A percentile compares a stretch with the other conserved stretches of the same genome.
These are phyloP conservation scores for Pinna nobilis DNA, from an alignment of 1,140 invertebrate genomes.

Conservation along the genomic window DNA sequence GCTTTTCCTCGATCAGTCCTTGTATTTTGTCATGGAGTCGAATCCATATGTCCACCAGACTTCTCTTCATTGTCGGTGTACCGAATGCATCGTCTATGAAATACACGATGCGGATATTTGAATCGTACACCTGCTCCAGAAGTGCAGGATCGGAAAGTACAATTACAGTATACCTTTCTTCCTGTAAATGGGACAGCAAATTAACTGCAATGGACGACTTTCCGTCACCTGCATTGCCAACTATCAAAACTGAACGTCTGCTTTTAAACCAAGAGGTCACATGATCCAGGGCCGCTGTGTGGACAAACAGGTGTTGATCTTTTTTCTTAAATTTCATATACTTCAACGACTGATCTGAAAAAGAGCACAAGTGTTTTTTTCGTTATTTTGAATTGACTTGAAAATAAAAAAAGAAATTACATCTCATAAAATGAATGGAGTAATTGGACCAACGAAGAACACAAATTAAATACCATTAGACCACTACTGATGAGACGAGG, in stretches of 20 bases:
- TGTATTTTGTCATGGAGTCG: conserved; percentile 35
- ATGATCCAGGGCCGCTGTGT: conserved; percentile 6
- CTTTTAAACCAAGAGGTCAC: neutral
- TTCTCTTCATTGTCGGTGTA: conserved; percentile 28
- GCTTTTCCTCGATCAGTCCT: neutral
- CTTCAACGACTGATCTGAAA: conserved; percentile 23
- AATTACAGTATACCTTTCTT: conserved; percentile 11
- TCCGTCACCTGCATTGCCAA: conserved; percentile 36
- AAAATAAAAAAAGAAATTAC: no score
- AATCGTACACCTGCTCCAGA: conserved; percentile 20
- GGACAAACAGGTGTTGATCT: conserved; percentile 9
- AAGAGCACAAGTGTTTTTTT: neutral
- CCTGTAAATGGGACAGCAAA: neutral
- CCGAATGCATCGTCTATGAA: conserved; percentile 43
- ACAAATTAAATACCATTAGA: no score
- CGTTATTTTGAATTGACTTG: no score
- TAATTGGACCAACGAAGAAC: no score
- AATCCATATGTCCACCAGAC: conserved; percentile 31
- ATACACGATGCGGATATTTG: conserved; percentile 17
- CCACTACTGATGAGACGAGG: no score
- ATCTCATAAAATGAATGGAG: no score
- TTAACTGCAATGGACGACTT: conserved; percentile 27
- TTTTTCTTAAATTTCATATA: conserved; percentile 20
- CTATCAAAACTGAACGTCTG: conserved; percentile 4
- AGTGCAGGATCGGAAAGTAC: conserved; percentile 27